phyloP scores from a whole-genome alignment of 2,113 vertebrate genomes.

The Plestiodon gilberti region DNA sequence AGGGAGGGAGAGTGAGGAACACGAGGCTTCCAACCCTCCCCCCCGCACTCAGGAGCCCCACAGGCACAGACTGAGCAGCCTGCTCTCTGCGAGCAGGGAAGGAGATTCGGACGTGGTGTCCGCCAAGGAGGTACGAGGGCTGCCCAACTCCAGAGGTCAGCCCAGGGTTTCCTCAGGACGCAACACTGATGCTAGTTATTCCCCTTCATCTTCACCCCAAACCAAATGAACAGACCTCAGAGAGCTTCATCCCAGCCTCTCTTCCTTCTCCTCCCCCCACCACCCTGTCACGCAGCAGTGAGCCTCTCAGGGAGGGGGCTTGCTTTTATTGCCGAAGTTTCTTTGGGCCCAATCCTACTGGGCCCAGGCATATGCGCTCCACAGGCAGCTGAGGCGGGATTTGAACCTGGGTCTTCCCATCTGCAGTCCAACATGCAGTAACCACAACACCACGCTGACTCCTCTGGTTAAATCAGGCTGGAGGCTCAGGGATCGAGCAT shows the following conservation, averaged over 20 bases:
- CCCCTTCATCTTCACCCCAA: not conserved
- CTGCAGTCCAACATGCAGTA: too few relatives aligned
- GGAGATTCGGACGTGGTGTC: not conserved
- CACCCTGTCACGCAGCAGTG: not conserved
- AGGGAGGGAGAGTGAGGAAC: not conserved
- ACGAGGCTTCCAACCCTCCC: not conserved
- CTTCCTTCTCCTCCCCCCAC: too few relatives aligned
- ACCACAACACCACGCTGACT: too few relatives aligned
- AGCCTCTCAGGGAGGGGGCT: too few relatives aligned
- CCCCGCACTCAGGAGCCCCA: not conserved
- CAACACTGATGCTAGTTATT: not conserved
- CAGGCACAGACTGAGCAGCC: not conserved
- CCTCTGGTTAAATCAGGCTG: too few relatives aligned
- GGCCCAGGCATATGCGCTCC: too few relatives aligned
- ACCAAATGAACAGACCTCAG: not conserved
- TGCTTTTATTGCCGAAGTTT: too few relatives aligned
- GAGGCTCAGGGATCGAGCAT: too few relatives aligned
- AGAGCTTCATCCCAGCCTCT: not conserved
- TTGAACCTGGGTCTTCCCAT: too few relatives aligned
- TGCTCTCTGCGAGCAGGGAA: too few relatives aligned
- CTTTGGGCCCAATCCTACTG: too few relatives aligned
- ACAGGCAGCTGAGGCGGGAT: too few relatives aligned
- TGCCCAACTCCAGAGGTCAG: not conserved
- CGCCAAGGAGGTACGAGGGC: not conserved
- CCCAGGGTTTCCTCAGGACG: rapidly evolving